These are phyloP conservation scores for Spondyliosoma cantharus DNA, from an alignment of 2,797 vertebrate genomes.

Conservation along the genomic window DNA sequence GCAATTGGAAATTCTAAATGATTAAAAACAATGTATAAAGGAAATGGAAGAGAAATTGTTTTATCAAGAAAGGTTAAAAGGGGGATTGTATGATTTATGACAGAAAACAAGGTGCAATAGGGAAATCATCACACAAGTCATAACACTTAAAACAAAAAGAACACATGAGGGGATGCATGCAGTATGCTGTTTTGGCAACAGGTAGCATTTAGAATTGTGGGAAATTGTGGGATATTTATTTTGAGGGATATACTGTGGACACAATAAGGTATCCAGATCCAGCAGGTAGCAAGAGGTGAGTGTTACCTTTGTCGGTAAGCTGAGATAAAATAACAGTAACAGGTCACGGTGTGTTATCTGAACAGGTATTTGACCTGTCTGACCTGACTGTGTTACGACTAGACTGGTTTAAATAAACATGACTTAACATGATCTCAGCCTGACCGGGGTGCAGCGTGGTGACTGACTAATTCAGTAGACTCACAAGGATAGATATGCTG, in stretches of 20 bases:
- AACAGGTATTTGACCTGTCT: constrained; percentile 80
- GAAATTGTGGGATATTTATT: neutral
- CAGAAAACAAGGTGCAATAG: neutral
- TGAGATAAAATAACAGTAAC: constrained; percentile 64
- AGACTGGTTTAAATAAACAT: too few species aligned
- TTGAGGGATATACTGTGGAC: neutral
- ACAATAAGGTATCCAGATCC: constrained; percentile 9
- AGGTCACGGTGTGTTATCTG: constrained; percentile 70
- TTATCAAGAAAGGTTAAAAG: neutral
- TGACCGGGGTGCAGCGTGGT: constrained; percentile 39
- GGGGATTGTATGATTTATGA: too few species aligned
- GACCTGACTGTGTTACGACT: constrained; percentile 68
- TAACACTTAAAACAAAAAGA: neutral
- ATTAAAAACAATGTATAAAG: neutral
- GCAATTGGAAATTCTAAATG: neutral
- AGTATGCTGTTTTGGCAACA: neutral
- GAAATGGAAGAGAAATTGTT: neutral
- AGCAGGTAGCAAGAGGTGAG: constrained; percentile 25
- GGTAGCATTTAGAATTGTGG: neutral
- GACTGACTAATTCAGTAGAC: constrained; percentile 81
- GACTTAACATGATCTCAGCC: constrained; percentile 75
- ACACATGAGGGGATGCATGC: too few species aligned
- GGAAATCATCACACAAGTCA: neutral
- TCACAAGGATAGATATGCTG: constrained; percentile 51
- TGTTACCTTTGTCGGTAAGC: constrained; percentile 43